Percentiles rank a stretch among this genome's conserved stretches.
These are phyloP conservation scores for Agrochola lota DNA, from an alignment of 2,888 invertebrate species.

Conservation along the genomic window DNA sequence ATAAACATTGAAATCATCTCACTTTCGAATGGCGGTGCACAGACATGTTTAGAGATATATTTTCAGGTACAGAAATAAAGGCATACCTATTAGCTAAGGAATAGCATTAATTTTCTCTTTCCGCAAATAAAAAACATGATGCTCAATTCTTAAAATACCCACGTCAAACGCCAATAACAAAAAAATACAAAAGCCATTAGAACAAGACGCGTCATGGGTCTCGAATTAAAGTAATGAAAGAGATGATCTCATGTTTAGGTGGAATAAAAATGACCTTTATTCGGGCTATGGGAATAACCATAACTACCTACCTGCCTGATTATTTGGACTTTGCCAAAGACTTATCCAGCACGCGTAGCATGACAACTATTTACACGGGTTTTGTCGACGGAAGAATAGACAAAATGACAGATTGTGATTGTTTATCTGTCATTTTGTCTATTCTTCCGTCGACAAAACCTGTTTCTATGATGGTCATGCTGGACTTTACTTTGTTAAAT, in stretches of 20 bases:
- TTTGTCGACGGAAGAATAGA: no score
- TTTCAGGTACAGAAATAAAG: background rate
- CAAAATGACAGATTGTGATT: no score
- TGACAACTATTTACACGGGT: no score
- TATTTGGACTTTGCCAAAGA: slow-evolving; percentile 2
- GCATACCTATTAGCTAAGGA: slow-evolving; percentile 6
- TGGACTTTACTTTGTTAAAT: background rate
- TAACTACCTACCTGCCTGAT: slow-evolving; percentile 11
- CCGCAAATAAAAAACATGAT: slow-evolving; percentile 41
- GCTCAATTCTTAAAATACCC: slow-evolving; percentile 39
- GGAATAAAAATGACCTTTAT: slow-evolving; percentile 33
- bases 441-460: no score
- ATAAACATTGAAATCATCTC: background rate
- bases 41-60: background rate
- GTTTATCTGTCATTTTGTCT: no score
- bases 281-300: slow-evolving; percentile 42
- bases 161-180: slow-evolving; percentile 41
- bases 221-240: slow-evolving; percentile 37
- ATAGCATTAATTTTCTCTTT: slow-evolving; percentile 19
- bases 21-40: background rate
- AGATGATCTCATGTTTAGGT: slow-evolving; percentile 54
- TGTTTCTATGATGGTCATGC: no score
- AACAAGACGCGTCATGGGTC: slow-evolving; percentile 23
- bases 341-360: background rate
- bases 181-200: slow-evolving; percentile 25